These are phyloP conservation scores for Oxystoma pomonae DNA, from an alignment of 2,888 invertebrate species.

Conservation along the genomic window DNA sequence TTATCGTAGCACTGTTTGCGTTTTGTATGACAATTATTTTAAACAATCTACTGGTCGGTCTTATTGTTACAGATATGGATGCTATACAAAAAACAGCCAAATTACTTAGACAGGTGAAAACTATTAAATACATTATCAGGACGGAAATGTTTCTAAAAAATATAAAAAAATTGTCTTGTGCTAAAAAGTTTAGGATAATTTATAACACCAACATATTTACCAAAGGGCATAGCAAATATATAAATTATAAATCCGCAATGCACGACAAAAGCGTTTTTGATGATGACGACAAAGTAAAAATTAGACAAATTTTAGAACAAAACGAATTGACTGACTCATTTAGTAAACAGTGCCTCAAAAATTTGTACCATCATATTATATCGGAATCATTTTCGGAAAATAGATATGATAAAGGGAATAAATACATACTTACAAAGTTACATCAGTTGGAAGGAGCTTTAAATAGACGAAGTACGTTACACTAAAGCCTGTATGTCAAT, in stretches of 20 bases:
- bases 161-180: constrained; percentile 19
- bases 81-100: constrained; percentile 28
- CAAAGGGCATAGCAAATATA: constrained; percentile 18
- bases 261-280: constrained; percentile 20
- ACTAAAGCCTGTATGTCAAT: no score
- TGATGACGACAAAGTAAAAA: constrained; percentile 23
- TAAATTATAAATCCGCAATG: constrained; percentile 11
- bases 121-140: constrained; percentile 28
- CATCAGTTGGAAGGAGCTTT: constrained; percentile 15
- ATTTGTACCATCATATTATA: constrained; percentile 17
- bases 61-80: constrained; percentile 34
- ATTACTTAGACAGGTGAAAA: constrained; percentile 29
- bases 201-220: constrained; percentile 18
- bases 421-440: constrained; percentile 19
- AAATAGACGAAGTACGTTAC: constrained; percentile 13
- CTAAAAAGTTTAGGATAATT: constrained; percentile 5
- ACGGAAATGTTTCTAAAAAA: constrained; percentile 26
- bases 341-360: constrained; percentile 1
- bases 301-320: constrained; percentile 22
- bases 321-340: background rate
- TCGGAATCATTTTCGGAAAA: constrained; percentile 10
- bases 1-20: constrained; percentile 31
- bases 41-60: constrained; percentile 33
- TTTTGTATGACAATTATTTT: constrained; percentile 35
- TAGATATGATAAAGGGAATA: constrained; percentile 10